These are phyloP conservation scores for Atherix ibis DNA, from an alignment of 2,888 invertebrate genomes.

Conservation along the genomic window DNA sequence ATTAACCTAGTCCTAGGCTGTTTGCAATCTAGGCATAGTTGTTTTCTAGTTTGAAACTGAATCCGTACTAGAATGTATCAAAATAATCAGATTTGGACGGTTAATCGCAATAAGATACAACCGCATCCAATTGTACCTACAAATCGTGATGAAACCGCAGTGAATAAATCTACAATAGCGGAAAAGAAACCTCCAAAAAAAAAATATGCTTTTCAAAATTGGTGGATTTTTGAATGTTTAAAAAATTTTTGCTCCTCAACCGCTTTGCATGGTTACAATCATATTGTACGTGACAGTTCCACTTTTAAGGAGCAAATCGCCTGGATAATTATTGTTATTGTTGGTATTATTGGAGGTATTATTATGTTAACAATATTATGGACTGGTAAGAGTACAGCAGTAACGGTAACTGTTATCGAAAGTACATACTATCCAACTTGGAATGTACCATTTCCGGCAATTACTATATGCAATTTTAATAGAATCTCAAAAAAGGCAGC, in stretches of 20 bases:
- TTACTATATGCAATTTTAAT: slow-evolving; percentile 41
- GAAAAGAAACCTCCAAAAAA: no score
- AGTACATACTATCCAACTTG: slow-evolving; percentile 40
- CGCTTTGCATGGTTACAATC: slow-evolving; percentile 54
- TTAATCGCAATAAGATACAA: no score
- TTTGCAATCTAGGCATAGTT: no score
- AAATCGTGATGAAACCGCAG: no score
- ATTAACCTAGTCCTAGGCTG: no score
- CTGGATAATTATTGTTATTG: slow-evolving; percentile 41
- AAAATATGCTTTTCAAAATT: no score
- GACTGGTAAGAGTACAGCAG: slow-evolving; percentile 41
- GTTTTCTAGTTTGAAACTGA: no score
- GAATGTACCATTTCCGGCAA: slow-evolving; percentile 41
- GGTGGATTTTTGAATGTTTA: slow-evolving; percentile 24
- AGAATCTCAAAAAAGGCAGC: slow-evolving; percentile 34
- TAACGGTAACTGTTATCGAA: slow-evolving; percentile 43
- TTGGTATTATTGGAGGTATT: slow-evolving; percentile 38
- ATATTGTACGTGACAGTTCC: slow-evolving; percentile 43
- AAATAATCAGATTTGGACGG: no score
- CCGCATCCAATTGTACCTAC: no score
- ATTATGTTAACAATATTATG: slow-evolving; percentile 43
- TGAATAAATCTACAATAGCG: no score
- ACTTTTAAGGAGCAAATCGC: slow-evolving; percentile 36
- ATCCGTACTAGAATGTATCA: no score
- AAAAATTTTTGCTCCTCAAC: slow-evolving; percentile 49